These are phyloP conservation scores for Pecten maximus DNA, from an alignment of 2,888 invertebrate genomes.

Conservation along the genomic window DNA sequence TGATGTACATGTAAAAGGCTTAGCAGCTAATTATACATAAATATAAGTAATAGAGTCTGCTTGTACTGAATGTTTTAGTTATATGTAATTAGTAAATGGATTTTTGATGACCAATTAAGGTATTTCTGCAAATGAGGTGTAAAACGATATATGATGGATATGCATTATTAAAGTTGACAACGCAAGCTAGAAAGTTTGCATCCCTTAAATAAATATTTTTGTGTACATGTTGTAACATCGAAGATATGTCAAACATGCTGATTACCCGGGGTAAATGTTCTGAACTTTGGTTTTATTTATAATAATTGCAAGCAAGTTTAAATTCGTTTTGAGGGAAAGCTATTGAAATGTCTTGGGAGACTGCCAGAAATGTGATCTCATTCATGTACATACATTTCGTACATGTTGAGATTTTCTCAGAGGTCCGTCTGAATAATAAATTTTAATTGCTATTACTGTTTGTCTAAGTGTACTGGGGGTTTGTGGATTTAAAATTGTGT, in stretches of 20 bases:
- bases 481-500: background rate
- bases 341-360: background rate
- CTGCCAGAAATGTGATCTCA: background rate
- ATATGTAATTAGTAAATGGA: too few relatives aligned
- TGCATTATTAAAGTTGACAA: too few relatives aligned
- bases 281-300: background rate
- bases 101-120: too few relatives aligned
- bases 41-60: too few relatives aligned
- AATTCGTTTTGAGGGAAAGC: background rate
- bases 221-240: too few relatives aligned
- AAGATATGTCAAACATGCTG: slow-evolving; percentile 1
- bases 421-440: background rate
- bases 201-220: too few relatives aligned
- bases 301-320: background rate
- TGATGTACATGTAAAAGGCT: too few relatives aligned
- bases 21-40: too few relatives aligned
- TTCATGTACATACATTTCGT: background rate
- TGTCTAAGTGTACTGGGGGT: background rate
- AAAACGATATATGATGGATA: too few relatives aligned
- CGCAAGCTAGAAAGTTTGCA: too few relatives aligned
- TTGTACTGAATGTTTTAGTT: too few relatives aligned
- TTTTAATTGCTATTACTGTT: background rate
- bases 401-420: background rate
- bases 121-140: too few relatives aligned
- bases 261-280: background rate